Evolutionary conservation across 2,797 vertebrate genomes (phyloP).

Genomic region (Fistularia commersonii): DNA sequence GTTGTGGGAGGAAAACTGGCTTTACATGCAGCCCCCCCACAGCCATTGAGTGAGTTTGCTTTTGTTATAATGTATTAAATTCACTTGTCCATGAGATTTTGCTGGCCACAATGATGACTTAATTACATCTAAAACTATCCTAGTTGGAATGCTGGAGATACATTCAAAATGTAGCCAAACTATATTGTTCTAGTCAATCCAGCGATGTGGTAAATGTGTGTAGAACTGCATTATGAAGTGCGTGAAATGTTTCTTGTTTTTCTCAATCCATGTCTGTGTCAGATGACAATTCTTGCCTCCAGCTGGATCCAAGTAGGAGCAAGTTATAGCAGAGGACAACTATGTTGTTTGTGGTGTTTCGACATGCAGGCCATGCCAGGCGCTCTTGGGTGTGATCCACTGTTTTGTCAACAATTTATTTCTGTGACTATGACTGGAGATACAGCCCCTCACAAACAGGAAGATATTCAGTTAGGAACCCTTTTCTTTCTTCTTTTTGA

Average conservation of each 20-base stretch:
- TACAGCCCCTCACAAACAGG: no score
- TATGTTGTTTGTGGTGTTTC: slow-evolving; percentile 69
- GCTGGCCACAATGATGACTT: not conserved
- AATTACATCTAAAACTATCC: no score
- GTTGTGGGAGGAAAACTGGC: no score
- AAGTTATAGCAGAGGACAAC: slow-evolving; percentile 69
- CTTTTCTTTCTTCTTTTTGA: no score
- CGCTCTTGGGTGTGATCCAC: slow-evolving; percentile 53
- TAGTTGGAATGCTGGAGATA: no score
- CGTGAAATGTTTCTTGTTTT: slow-evolving; percentile 29
- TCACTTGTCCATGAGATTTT: not conserved
- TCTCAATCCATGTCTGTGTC: slow-evolving; percentile 16
- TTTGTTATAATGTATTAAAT: no score
- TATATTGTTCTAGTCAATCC: no score
- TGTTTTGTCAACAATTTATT: slow-evolving; percentile 62
- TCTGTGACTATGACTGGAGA: slow-evolving; percentile 25
- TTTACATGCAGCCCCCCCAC: no score
- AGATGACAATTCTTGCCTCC: slow-evolving; percentile 50
- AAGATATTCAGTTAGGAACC: no score
- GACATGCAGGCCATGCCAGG: slow-evolving; percentile 61
- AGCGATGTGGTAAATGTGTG: not conserved
- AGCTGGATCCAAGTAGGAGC: slow-evolving; percentile 52
- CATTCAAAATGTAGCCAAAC: not conserved
- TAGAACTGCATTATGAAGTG: slow-evolving; percentile 7
- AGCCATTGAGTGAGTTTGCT: no score